A percentile compares a stretch with the other conserved stretches of the same genome.
Conservation (phyloP, 2,797 vertebrate genomes). For the Hipposideros larvatus region DNA sequence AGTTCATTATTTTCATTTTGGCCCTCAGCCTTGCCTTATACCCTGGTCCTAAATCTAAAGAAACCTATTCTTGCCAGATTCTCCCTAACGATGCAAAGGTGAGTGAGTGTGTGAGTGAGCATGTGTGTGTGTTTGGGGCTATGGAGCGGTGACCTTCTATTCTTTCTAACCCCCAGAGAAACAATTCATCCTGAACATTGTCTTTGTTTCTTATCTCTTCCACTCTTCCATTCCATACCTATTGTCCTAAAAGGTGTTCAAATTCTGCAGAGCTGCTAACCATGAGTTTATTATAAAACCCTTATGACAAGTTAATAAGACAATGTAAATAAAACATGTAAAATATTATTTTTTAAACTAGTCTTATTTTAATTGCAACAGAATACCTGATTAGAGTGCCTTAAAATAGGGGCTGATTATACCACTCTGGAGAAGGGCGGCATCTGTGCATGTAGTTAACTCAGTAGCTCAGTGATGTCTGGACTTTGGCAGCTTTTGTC, state of each 20-base stretch:
- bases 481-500: background rate
- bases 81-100: background rate
- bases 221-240: background rate
- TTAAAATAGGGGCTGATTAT: background rate
- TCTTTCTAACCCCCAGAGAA: background rate
- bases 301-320: constrained; percentile 8
- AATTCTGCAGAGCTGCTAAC: constrained; percentile 15
- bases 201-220: background rate
- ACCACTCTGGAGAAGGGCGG: background rate
- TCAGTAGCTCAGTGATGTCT: background rate
- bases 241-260: background rate
- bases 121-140: too few relatives aligned
- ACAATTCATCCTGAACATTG: background rate
- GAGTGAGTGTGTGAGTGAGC: too few relatives aligned
- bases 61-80: background rate
- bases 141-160: background rate
- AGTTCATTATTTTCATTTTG: background rate
- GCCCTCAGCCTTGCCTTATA: background rate
- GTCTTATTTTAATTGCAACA: background rate
- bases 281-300: background rate
- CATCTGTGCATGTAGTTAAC: background rate
- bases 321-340: background rate
- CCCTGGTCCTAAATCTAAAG: constrained; percentile 3
- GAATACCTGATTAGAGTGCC: background rate
- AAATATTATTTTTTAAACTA: constrained; percentile 47